Evolutionary conservation across 2,888 invertebrate species (phyloP), one percentile per base, ranked within the genome.

Genomic region (Rhogogaster chlorosoma): DNA sequence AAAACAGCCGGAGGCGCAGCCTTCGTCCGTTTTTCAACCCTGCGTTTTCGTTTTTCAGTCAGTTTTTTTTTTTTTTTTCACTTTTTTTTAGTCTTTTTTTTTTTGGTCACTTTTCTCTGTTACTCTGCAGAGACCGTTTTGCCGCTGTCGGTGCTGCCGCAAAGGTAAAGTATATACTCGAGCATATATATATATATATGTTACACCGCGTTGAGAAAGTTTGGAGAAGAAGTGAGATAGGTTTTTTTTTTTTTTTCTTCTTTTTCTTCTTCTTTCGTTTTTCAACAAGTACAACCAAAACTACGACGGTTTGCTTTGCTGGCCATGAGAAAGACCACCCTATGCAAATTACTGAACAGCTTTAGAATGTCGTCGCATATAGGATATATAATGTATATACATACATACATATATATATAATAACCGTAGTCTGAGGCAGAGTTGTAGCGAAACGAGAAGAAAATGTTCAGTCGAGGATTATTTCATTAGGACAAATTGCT

Each of bases 251-350:
- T 15, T 18, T 6, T 53, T 22, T 26, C 12, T 61, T 61, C 10
- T 26, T 10, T 26, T 61, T 10, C 4, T 49, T 71, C 22, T n/a
- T 38, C 57, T 42, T 53, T 29, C 22, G 29, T 18, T 49, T 61
- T 49, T 38, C 45, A 53, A 53, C 70, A 32, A 70, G 29, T 29
- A 45, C 38, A 57, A 71, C 84, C 80, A 53, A 73, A 77, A 84
- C 80, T 32, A 49, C 78, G 77, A 77, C 67, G 29, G 83, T 61
- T 83, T 22, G 53, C 53, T 61, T 83, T 22, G 53, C 53, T 53
- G 53, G 53, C n/a, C 53, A 18, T 45, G 45, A 45, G 45, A 53
- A 53, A n/a, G n/a, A 53, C 53, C 53, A n/a, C 53, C 53, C n/a
- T 53, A 53, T 53, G 53, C 53, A n/a, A 53, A 53, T 53, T 53